These are phyloP conservation scores for Euborellia annulipes DNA, from an alignment of 1,140 invertebrate species.

Conservation along the genomic window DNA sequence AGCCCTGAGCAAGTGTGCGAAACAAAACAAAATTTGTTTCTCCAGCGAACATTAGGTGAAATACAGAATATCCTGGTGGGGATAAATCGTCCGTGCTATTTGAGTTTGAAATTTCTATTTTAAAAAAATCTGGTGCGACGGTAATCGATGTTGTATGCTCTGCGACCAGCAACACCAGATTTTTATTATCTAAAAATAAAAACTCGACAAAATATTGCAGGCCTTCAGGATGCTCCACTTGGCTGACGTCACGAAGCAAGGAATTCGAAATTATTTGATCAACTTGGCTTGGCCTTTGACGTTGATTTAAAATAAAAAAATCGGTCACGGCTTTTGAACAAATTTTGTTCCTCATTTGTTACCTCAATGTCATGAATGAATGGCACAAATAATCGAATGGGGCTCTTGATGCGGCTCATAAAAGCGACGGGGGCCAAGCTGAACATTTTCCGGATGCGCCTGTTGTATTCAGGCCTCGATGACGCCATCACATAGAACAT, in stretches of 20 bases:
- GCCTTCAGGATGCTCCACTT: not conserved
- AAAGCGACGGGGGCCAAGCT: constrained; percentile 49
- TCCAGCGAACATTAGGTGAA: no score
- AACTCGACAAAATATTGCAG: not conserved
- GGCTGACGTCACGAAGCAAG: not conserved
- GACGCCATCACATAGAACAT: constrained; percentile 43
- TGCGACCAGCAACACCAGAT: no score
- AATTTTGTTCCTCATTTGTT: not conserved
- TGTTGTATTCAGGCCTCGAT: constrained; percentile 42
- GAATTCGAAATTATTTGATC: not conserved
- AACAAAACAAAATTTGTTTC: no score
- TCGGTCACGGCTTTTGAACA: not conserved
- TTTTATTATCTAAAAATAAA: no score
- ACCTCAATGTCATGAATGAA: constrained; percentile 5
- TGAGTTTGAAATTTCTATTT: no score
- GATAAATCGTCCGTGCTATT: no score
- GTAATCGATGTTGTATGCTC: no score
- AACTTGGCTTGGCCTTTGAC: not conserved
- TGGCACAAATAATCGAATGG: constrained; percentile 19
- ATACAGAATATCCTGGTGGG: no score
- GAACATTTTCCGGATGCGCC: constrained; percentile 44
- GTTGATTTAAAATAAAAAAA: not conserved
- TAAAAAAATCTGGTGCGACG: no score
- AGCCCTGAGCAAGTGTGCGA: no score
- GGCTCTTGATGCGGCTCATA: constrained; percentile 37